Percentiles rank a stretch among this genome's conserved stretches.
These are phyloP conservation scores for Ia io DNA, from an alignment of 2,113 vertebrate genomes.

Conservation along the genomic window DNA sequence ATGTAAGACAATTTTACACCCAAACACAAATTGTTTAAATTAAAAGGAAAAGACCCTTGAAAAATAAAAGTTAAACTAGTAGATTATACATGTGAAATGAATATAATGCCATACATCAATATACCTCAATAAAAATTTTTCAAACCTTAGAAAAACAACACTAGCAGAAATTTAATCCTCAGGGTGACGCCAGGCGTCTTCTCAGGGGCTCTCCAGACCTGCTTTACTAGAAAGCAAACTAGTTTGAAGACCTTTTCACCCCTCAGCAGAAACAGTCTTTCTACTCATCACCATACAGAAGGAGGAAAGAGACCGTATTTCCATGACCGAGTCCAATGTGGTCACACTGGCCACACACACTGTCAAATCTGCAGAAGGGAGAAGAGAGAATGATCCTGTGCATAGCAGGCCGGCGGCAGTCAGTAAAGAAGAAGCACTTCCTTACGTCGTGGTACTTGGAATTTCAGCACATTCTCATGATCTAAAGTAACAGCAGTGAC, in stretches of 20 bases:
- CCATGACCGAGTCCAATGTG: background rate
- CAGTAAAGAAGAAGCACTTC: background rate
- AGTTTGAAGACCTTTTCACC: constrained; percentile 32
- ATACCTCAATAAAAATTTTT: background rate
- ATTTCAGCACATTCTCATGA: background rate
- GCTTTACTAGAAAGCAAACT: constrained; percentile 35
- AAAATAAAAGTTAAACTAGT: background rate
- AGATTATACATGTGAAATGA: background rate
- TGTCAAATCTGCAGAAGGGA: background rate
- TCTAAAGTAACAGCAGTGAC: background rate
- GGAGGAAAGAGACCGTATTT: constrained; percentile 2
- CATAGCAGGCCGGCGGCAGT: background rate
- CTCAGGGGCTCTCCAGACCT: background rate
- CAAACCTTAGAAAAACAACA: background rate
- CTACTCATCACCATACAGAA: constrained; percentile 22
- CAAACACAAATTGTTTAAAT: constrained; percentile 20
- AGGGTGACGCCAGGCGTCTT: background rate
- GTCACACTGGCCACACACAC: background rate
- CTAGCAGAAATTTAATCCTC: constrained; percentile 37
- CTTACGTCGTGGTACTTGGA: background rate
- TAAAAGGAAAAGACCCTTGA: background rate
- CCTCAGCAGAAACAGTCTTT: constrained; percentile 39
- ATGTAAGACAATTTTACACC: background rate
- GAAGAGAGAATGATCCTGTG: background rate
- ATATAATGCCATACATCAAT: background rate